Percentiles rank a stretch among this genome's conserved stretches.
Conservation (phyloP, 2,888 invertebrate genomes). For the Leistus spinibarbis region DNA sequence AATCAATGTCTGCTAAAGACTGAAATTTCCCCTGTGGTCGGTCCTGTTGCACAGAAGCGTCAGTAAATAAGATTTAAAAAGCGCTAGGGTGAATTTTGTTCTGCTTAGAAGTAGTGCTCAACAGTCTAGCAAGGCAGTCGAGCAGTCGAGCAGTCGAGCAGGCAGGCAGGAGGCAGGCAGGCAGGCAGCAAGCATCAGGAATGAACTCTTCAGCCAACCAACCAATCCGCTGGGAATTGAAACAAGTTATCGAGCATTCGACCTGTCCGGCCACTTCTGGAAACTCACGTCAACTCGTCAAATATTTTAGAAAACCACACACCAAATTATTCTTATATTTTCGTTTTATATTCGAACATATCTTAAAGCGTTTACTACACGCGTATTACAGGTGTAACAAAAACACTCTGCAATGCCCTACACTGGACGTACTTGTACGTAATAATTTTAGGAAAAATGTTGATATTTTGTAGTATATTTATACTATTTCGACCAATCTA, state of each 20-base stretch:
- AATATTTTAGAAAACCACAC: slow-evolving; percentile 21
- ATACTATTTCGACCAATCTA: too few species aligned
- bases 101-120: neutral
- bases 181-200: neutral
- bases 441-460: too few species aligned
- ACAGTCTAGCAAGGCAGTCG: neutral
- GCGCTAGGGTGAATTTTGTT: slow-evolving; percentile 19
- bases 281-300: slow-evolving; percentile 21
- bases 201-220: neutral
- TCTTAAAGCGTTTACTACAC: too few species aligned
- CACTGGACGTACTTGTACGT: too few species aligned
- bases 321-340: neutral
- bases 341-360: neutral
- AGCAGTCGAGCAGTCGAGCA: too few species aligned
- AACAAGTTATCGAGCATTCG: slow-evolving; percentile 26
- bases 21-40: slow-evolving; percentile 10
- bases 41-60: slow-evolving; percentile 3
- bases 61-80: slow-evolving; percentile 37
- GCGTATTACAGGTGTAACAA: too few species aligned
- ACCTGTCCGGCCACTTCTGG: neutral
- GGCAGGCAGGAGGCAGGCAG: neutral
- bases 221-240: slow-evolving; percentile 20
- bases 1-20: neutral
- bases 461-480: too few species aligned
- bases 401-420: too few species aligned